Conservation (phyloP, 64 coral and sea anemone genomes). For the Pachyseris speciosa region DNA sequence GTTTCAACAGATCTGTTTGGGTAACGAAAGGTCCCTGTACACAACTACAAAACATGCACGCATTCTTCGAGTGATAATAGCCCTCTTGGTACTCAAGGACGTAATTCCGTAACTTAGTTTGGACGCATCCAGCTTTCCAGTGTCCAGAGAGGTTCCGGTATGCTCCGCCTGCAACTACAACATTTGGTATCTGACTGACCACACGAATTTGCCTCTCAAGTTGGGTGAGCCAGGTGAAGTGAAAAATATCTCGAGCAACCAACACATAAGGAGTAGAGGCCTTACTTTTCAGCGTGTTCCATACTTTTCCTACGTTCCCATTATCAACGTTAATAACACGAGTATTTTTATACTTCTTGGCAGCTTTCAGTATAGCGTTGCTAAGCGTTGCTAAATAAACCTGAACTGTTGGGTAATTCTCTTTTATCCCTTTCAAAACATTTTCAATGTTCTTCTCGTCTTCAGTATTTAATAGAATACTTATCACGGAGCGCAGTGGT, state of each 20-base stretch:
- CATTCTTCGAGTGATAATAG: too few species aligned
- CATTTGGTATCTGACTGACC: too few species aligned
- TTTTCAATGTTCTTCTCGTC: slow-evolving; percentile 1
- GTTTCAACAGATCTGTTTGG: neutral
- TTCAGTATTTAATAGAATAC: slow-evolving; percentile 28
- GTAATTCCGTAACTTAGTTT: slow-evolving; percentile 31
- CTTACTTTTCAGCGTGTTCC: slow-evolving; percentile 22
- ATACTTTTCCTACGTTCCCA: too few species aligned
- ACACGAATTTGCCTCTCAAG: too few species aligned
- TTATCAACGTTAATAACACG: neutral
- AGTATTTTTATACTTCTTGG: neutral
- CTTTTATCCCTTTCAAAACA: slow-evolving; percentile 16
- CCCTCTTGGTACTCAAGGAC: slow-evolving; percentile 53
- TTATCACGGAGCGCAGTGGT: slow-evolving; percentile 10
- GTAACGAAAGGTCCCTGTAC: too few species aligned
- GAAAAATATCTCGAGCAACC: too few species aligned
- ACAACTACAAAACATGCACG: too few species aligned
- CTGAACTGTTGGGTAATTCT: too few species aligned
- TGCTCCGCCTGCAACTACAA: slow-evolving; percentile 30
- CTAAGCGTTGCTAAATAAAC: neutral
- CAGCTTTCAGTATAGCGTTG: neutral
- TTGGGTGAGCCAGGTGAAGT: too few species aligned
- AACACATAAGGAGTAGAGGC: slow-evolving; percentile 30
- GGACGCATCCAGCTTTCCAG: slow-evolving; percentile 45
- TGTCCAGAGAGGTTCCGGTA: slow-evolving; percentile 43